Conservation (phyloP, 2,113 vertebrate species). For the Sturnus vulgaris region DNA sequence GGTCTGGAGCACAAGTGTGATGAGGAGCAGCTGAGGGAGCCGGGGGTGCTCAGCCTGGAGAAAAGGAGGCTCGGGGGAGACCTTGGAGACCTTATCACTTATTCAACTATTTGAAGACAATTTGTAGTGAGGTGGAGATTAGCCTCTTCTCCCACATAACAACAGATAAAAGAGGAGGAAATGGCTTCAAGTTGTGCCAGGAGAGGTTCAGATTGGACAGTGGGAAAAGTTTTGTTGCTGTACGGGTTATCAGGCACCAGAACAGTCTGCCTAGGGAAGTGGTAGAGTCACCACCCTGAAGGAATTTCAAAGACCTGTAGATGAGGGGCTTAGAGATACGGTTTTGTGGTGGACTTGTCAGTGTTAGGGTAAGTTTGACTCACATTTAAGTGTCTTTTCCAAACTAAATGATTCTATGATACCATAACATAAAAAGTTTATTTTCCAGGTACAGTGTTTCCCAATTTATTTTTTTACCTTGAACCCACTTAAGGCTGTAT, state of each 20-base stretch:
- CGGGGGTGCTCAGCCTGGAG: background rate
- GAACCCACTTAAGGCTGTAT: background rate
- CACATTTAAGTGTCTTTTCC: background rate
- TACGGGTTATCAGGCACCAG: background rate
- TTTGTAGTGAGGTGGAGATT: background rate
- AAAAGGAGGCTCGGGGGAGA: background rate
- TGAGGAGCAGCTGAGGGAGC: background rate
- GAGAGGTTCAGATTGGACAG: background rate
- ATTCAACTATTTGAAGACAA: background rate
- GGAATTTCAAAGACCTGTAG: background rate
- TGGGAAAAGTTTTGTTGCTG: background rate
- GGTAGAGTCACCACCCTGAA: background rate
- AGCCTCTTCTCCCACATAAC: background rate
- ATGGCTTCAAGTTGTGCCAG: background rate
- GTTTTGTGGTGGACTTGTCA: background rate
- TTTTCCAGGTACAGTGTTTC: background rate
- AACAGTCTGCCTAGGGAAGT: background rate
- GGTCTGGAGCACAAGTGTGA: background rate
- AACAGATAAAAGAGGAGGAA: background rate
- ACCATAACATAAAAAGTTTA: background rate
- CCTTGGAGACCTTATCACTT: background rate
- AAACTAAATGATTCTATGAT: background rate
- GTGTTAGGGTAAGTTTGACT: background rate
- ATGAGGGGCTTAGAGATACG: background rate
- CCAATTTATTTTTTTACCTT: background rate